These are phyloP conservation scores for Unio delphinus DNA, from an alignment of 2,888 invertebrate genomes.

Conservation along the genomic window DNA sequence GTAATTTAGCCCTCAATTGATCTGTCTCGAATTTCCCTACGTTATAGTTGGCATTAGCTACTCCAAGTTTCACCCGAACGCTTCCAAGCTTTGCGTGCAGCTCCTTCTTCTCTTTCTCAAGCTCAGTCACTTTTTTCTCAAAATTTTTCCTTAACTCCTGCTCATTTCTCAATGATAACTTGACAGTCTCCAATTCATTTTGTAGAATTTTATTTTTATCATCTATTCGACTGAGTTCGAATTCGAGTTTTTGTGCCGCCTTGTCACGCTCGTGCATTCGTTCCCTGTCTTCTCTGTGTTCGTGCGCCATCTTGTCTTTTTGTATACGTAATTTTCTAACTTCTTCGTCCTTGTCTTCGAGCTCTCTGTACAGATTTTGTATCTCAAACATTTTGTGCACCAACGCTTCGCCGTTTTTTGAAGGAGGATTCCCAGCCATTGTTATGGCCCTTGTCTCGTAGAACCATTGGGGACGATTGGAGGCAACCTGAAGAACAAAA, in stretches of 20 bases:
- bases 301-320: slow-evolving; percentile 2
- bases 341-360: slow-evolving; percentile 15
- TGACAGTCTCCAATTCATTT: slow-evolving; percentile 21
- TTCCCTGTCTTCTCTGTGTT: background rate
- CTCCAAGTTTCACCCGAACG: slow-evolving; percentile 26
- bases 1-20: slow-evolving; percentile 16
- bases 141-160: slow-evolving; percentile 20
- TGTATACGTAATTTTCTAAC: slow-evolving; percentile 8
- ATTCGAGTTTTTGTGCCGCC: slow-evolving; percentile 6
- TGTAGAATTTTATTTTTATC: slow-evolving; percentile 16
- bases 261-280: slow-evolving; percentile 2
- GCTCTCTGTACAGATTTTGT: slow-evolving; percentile 26
- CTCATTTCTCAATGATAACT: slow-evolving; percentile 21
- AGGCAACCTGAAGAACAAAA: background rate
- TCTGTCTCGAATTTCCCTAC: slow-evolving; percentile 29
- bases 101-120: slow-evolving; percentile 23
- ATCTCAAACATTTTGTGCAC: slow-evolving; percentile 31
- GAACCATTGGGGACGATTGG: too few species aligned
- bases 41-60: slow-evolving; percentile 31
- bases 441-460: too few species aligned
- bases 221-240: slow-evolving; percentile 10
- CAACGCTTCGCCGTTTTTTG: slow-evolving; percentile 5
- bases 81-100: slow-evolving; percentile 15
- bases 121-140: slow-evolving; percentile 17
- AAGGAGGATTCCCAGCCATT: too few species aligned